Evolutionary conservation across 2,888 invertebrate species (phyloP).

Genomic region (Andrena flavipes): DNA sequence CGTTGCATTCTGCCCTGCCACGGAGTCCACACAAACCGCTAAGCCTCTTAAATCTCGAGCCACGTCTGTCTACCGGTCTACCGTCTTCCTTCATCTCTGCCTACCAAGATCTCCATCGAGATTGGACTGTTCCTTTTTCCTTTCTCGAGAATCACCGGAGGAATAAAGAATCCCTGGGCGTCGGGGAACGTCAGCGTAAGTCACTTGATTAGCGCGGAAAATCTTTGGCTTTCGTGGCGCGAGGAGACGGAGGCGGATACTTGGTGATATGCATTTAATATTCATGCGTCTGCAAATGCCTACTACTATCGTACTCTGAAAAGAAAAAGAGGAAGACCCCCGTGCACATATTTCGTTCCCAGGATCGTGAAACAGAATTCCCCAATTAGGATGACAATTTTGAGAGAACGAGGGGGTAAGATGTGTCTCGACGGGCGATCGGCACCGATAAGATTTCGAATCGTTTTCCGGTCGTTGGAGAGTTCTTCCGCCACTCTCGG

Average conservation of each 20-base stretch:
- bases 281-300: not conserved
- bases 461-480: constrained; percentile 75
- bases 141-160: constrained; percentile 31
- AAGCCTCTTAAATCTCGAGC: constrained; percentile 74
- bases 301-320: not conserved
- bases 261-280: not conserved
- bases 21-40: constrained; percentile 48
- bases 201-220: constrained; percentile 30
- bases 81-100: constrained; percentile 56
- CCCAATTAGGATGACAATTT: constrained; percentile 39
- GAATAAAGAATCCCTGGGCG: constrained; percentile 41
- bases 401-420: constrained; percentile 15
- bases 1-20: constrained; percentile 62
- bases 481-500: constrained; percentile 63
- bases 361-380: not conserved
- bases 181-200: constrained; percentile 27
- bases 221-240: not conserved
- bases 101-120: constrained; percentile 64
- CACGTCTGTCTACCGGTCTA: constrained; percentile 56
- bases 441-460: constrained; percentile 71
- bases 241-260: not conserved
- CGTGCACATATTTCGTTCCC: not conserved
- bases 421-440: constrained; percentile 40
- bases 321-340: not conserved
- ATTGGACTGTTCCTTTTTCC: constrained; percentile 43